phyloP scores from a whole-genome alignment of 2,113 vertebrate species.

The Cromileptes altivelis region DNA sequence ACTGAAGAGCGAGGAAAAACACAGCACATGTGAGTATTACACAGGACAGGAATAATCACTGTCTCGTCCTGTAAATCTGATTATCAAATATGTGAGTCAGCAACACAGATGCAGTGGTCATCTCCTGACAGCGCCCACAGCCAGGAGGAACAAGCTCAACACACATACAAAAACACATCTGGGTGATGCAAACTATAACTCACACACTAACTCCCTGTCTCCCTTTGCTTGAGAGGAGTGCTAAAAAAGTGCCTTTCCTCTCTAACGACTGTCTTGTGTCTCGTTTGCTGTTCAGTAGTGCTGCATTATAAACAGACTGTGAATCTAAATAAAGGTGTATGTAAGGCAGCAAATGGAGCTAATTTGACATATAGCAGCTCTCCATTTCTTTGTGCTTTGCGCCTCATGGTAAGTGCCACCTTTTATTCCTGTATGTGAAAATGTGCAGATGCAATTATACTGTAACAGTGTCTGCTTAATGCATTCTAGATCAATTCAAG shows the following conservation, averaged over 20 bases:
- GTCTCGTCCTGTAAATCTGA: not conserved
- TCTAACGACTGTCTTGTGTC: not conserved
- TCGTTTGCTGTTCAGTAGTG: not conserved
- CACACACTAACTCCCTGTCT: not conserved
- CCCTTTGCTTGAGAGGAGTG: not conserved
- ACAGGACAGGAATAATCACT: not conserved
- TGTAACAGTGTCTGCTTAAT: constrained; percentile 54
- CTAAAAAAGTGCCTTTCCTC: not conserved
- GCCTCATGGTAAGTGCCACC: not conserved
- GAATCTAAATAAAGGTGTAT: not conserved
- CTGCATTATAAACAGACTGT: not conserved
- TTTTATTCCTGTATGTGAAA: constrained; percentile 34
- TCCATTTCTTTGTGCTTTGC: not conserved
- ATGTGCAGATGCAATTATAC: constrained; percentile 27
- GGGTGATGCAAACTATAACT: not conserved
- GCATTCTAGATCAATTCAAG: constrained; percentile 47
- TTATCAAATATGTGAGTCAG: not conserved
- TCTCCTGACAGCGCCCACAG: not conserved
- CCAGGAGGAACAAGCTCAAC: not conserved
- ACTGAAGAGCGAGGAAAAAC: constrained; percentile 62
- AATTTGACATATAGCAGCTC: not conserved
- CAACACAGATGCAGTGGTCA: not conserved
- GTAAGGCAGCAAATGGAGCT: not conserved
- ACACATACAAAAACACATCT: not conserved
- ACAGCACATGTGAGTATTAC: too few species aligned